Base-by-base conservation (phyloP, 92 coral and sea anemone species). In the Parazoanthus atlanticus region DNA sequence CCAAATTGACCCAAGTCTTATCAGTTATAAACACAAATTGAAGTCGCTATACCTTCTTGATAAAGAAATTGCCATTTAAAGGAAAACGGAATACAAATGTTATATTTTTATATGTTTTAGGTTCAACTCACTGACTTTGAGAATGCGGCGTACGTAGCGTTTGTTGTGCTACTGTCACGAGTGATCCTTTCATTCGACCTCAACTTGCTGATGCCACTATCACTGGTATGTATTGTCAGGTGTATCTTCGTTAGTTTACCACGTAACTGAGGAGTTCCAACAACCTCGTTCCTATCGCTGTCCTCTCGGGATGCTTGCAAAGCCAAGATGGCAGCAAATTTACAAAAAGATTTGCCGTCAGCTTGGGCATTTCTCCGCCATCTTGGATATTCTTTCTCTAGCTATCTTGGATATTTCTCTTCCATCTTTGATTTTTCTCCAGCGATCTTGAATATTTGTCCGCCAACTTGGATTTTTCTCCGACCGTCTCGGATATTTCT, bases 51-150 rank as follows among this genome's bases (percentile, higher is more conserved):
- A 36, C 40, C 40, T 36, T 2, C 40, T 2, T 36, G 40, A 36
- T 2, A 36, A 36, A 36, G 40, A 36, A 36, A 36, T 36, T 36
- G 40, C n/a, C n/a, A n/a, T 36, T 2, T 36, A 36, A 36, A 36
- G 40, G 40, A 36, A 36, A 36, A 36, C 40, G 38, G 2, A 36
- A 36, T 36, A 36, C 38, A 36, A 2, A 36, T 36, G 38, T 36
- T 36, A 2, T 36, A 5, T 0, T 36, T 36, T 36, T 36, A 36
- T 5, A 36, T 36, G 4, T 36, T 74, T 30, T 78, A 96, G 99
- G 98, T 96, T 4, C 99, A 96, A 82, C 90, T 96, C 88, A 96
- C 99, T 72, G 99, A 96, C 90, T 96, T 96, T 64, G 99, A 96
- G 88, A 96, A 96, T 74, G 99, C 99, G 28, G 99, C 99, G 36